Percentiles rank a stretch among this genome's conserved stretches.
These are phyloP conservation scores for Erythrolamprus reginae DNA, from an alignment of 2,113 vertebrate species.

Conservation along the genomic window DNA sequence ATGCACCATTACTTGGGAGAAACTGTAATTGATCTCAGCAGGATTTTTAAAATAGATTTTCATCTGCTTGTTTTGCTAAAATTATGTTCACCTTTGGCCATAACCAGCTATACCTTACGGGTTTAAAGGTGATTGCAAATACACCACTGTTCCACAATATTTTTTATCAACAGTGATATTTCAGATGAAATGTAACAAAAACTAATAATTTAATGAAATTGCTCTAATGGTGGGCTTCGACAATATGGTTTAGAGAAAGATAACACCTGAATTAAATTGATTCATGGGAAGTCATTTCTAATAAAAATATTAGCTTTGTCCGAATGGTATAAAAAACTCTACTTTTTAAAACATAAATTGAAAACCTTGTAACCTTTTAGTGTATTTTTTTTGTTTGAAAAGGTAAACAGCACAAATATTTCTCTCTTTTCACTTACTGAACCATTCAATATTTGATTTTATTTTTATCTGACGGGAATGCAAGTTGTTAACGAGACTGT, in stretches of 20 bases:
- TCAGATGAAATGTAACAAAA: neutral
- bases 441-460: neutral
- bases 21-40: neutral
- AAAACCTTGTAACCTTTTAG: conserved; percentile 27
- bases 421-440: conserved; percentile 18
- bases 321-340: neutral
- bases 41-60: neutral
- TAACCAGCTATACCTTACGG: neutral
- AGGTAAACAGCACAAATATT: conserved; percentile 26
- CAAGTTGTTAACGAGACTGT: neutral
- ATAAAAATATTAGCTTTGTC: neutral
- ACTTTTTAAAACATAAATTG: conserved; percentile 24
- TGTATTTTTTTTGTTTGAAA: conserved; percentile 21
- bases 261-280: neutral
- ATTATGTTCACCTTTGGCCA: neutral
- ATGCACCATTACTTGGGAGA: neutral
- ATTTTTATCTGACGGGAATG: conserved; percentile 12
- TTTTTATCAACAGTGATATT: neutral
- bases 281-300: neutral
- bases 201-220: neutral
- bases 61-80: neutral
- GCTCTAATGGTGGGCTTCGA: neutral
- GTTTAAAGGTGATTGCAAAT: neutral
- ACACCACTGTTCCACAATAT: neutral
- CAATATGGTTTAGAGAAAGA: neutral